These are phyloP conservation scores for Sinocyclocheilus anshuiensis DNA, from an alignment of 2,113 vertebrate genomes.

Conservation along the genomic window DNA sequence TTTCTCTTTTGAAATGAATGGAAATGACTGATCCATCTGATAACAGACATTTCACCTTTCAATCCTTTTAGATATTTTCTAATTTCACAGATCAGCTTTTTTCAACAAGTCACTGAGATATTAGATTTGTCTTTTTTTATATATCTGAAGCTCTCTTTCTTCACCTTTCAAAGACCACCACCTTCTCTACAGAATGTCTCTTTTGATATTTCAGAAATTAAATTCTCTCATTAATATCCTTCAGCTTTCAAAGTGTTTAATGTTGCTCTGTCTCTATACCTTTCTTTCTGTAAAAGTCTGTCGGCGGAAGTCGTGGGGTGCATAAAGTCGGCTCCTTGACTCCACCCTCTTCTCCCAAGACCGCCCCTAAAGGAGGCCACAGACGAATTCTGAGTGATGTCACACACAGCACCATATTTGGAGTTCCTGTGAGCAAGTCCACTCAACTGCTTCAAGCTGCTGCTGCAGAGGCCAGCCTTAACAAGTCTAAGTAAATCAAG, in stretches of 20 bases:
- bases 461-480: constrained; percentile 94
- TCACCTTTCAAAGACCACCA: neutral
- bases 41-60: neutral
- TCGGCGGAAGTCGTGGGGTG: constrained; percentile 51
- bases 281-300: constrained; percentile 11
- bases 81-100: neutral
- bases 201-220: neutral
- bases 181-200: neutral
- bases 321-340: constrained; percentile 92
- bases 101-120: neutral
- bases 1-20: neutral
- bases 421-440: constrained; percentile 95
- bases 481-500: constrained; percentile 94
- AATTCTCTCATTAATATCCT: neutral
- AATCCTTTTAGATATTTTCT: neutral
- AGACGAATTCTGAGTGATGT: constrained; percentile 95
- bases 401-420: constrained; percentile 95
- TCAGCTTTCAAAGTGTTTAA: neutral
- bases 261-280: neutral
- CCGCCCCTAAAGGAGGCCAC: constrained; percentile 87
- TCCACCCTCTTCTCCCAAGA: constrained; percentile 94
- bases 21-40: neutral
- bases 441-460: constrained; percentile 95
- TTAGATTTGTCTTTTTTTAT: neutral
- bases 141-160: neutral